phyloP scores from a whole-genome alignment of 2,888 invertebrate species.

The Zele albiditarsus region DNA sequence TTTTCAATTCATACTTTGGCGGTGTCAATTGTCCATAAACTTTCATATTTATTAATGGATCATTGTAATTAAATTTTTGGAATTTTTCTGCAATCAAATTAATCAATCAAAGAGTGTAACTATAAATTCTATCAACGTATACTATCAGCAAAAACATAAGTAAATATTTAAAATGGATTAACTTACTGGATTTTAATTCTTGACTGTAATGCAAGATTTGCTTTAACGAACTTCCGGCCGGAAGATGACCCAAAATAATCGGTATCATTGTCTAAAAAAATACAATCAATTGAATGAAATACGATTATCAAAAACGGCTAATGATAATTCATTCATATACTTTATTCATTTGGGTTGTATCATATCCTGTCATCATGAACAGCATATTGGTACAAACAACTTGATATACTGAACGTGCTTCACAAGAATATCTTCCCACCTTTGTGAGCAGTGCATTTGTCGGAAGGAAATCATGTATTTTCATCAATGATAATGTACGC shows the following conservation, averaged over 20 bases:
- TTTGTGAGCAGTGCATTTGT: constrained; percentile 61
- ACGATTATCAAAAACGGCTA: background rate
- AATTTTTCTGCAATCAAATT: constrained; percentile 64
- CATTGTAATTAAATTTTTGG: constrained; percentile 75
- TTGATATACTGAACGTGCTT: constrained; percentile 72
- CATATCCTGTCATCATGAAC: constrained; percentile 79
- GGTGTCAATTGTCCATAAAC: constrained; percentile 76
- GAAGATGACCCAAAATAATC: constrained; percentile 78
- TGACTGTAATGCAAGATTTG: constrained; percentile 84
- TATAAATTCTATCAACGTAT: background rate
- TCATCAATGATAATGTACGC: constrained; percentile 51
- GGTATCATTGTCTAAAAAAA: constrained; percentile 79
- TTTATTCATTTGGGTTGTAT: constrained; percentile 75
- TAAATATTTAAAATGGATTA: background rate
- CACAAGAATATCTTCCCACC: constrained; percentile 60
- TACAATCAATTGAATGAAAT: constrained; percentile 1
- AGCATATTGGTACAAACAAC: constrained; percentile 80
- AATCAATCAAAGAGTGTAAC: background rate
- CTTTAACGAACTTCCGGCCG: constrained; percentile 81
- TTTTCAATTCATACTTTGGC: constrained; percentile 77
- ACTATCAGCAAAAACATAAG: background rate
- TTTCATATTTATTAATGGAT: constrained; percentile 74
- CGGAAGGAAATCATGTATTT: constrained; percentile 59
- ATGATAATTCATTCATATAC: constrained; percentile 63
- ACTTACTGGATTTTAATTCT: constrained; percentile 56